Base-by-base conservation (phyloP, 1,140 invertebrate genomes). In the Chironomus tepperi region DNA sequence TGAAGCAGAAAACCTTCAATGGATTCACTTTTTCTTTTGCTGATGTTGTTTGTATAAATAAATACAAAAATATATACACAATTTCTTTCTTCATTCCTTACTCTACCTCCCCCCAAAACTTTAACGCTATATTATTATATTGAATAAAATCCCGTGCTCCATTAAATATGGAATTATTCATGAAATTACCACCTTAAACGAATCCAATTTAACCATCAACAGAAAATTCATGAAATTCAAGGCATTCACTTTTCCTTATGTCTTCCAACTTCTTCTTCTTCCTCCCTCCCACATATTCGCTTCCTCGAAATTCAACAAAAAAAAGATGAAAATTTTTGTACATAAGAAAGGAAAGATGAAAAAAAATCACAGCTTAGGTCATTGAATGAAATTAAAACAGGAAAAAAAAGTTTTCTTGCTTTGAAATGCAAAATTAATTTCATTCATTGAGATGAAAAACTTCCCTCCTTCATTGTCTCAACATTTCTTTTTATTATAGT, bases 171-270 rank as follows among this genome's bases (percentile, higher is more conserved):
- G 65, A 70, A 70, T 70, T 70, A 70, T 70, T 70, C 65, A 70
- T 70, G 65, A 70, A 70, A 70, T 70, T 70, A 70, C 16, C 65
- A 70, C 65, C 65, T 70, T 70, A 70, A 70, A 70, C 65, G 65
- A 19, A 70, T 70, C 65, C 65, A 70, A 70, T 70, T 21, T 70
- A 7, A 70, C 12, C 47, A 57, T 57, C 47, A 57, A 57, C 47
- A 57, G 16, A 70, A 19, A 21, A 70, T 70, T 70, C 65, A 70
- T 70, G 65, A 70, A 70, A 21, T 18, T 21, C 65, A 70, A 16
- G 65, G 16, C 65, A 70, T 19, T 70, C 18, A 9, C 18, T 70
- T 18, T 70, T 21, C 18, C 15, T 18, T 19, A 18, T 70, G n/a
- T 70, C 18, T 9, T n/a, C n/a, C n/a, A 12, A 57, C 47, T 57